These are phyloP conservation scores for Zele albiditarsus DNA, from an alignment of 2,888 invertebrate genomes.

Conservation along the genomic window DNA sequence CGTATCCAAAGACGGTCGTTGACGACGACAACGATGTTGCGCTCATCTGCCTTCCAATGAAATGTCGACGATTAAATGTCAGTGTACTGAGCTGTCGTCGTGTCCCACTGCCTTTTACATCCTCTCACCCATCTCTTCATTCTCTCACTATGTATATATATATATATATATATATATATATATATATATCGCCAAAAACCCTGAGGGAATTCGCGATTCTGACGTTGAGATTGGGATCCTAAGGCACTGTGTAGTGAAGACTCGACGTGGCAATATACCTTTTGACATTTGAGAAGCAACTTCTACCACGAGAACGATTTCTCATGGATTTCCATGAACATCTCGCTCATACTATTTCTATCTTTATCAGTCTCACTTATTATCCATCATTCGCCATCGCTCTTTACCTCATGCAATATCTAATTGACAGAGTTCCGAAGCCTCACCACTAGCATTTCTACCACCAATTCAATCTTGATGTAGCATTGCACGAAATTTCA, in stretches of 20 bases:
- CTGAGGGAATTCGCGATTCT: slow-evolving; percentile 38
- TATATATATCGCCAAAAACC: background rate
- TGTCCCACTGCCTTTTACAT: slow-evolving; percentile 29
- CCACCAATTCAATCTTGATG: slow-evolving; percentile 18
- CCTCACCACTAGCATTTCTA: slow-evolving; percentile 10
- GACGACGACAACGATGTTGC: slow-evolving; percentile 42
- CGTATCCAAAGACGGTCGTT: slow-evolving; percentile 29
- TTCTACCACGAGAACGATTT: slow-evolving; percentile 33
- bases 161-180: background rate
- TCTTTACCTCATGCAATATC: slow-evolving; percentile 35
- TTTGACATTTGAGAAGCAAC: slow-evolving; percentile 43
- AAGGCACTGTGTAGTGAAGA: slow-evolving; percentile 28
- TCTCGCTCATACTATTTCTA: slow-evolving; percentile 8
- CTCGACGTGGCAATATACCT: slow-evolving; percentile 40
- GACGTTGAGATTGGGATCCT: slow-evolving; percentile 44
- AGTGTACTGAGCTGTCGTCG: slow-evolving; percentile 45
- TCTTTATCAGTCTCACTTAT: background rate
- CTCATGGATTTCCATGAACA: slow-evolving; percentile 35
- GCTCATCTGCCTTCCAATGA: slow-evolving; percentile 53
- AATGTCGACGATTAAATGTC: slow-evolving; percentile 64
- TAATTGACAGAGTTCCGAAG: slow-evolving; percentile 40
- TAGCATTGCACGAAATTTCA: slow-evolving; percentile 11
- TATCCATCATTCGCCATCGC: background rate
- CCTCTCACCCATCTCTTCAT: slow-evolving; percentile 17
- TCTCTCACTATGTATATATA: background rate